Percentiles rank a stretch among this genome's conserved stretches.
These are phyloP conservation scores for Tetragnatha montana DNA, from an alignment of 2,888 invertebrate genomes.

Conservation along the genomic window DNA sequence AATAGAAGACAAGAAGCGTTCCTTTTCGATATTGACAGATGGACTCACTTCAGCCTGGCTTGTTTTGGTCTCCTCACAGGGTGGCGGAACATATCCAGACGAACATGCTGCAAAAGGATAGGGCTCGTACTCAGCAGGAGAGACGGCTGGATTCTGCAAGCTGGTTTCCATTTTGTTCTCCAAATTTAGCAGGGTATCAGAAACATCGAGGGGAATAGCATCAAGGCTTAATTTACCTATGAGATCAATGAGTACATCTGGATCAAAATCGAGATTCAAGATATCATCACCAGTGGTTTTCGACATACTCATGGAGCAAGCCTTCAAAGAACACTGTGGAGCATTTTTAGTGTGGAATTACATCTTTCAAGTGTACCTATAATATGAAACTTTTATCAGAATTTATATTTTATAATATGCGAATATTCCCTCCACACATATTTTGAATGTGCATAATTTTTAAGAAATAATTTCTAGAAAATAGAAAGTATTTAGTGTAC, in stretches of 20 bases:
- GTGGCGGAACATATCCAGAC: neutral
- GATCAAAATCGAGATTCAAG: slow-evolving; percentile 42
- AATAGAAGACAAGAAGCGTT: slow-evolving; percentile 14
- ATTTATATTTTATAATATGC: no score
- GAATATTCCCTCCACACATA: no score
- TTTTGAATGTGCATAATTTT: no score
- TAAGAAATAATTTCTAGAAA: no score
- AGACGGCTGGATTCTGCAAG: neutral
- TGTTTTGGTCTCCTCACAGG: neutral
- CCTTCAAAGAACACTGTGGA: neutral
- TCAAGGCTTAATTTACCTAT: slow-evolving; percentile 42
- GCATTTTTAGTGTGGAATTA: no score
- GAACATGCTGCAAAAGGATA: neutral
- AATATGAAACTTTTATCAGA: no score
- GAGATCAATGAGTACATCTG: slow-evolving; percentile 32
- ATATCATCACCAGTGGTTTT: slow-evolving; percentile 20
- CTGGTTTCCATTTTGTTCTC: slow-evolving; percentile 13
- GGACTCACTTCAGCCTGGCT: neutral
- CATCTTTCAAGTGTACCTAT: no score
- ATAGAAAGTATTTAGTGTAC: no score
- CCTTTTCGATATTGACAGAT: neutral
- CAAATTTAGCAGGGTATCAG: slow-evolving; percentile 26
- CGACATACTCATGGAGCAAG: neutral
- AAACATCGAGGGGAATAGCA: slow-evolving; percentile 19
- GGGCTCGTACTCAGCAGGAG: neutral